Percentiles rank a stretch among this genome's conserved stretches.
These are phyloP conservation scores for Vulpes ferrilata DNA, from an alignment of 2,113 vertebrate genomes.

Conservation along the genomic window DNA sequence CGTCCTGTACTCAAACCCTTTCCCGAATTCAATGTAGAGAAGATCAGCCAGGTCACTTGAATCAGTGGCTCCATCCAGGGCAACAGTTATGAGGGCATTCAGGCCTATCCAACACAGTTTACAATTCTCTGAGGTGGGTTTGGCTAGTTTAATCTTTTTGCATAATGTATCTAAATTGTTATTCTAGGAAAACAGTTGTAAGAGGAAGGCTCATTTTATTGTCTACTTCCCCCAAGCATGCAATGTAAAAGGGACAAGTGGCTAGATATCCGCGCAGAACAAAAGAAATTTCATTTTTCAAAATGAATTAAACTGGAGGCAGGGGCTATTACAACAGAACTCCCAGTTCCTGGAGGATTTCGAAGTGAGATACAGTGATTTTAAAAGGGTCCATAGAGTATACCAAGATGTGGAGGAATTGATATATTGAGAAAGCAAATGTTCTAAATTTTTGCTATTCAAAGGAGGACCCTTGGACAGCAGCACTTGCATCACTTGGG, in stretches of 20 bases:
- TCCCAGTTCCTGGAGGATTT: neutral
- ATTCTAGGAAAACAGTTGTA: neutral
- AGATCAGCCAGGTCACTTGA: slow-evolving; percentile 74
- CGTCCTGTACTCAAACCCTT: slow-evolving; percentile 83
- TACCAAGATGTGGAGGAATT: neutral
- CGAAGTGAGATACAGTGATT: neutral
- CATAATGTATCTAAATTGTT: neutral
- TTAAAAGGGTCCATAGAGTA: neutral
- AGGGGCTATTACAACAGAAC: neutral
- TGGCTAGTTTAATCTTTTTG: neutral
- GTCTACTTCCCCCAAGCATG: neutral
- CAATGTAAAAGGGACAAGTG: neutral
- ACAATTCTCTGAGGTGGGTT: neutral
- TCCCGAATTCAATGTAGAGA: slow-evolving; percentile 85
- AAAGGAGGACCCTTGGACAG: neutral
- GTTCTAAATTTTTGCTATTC: neutral
- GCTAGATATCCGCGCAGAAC: neutral
- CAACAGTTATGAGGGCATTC: slow-evolving; percentile 84
- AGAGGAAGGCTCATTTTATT: neutral
- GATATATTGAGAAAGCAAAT: neutral
- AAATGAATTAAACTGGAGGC: neutral
- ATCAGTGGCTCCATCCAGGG: slow-evolving; percentile 73
- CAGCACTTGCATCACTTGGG: neutral
- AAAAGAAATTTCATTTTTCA: neutral
- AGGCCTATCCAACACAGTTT: slow-evolving; percentile 79